Conservation (phyloP, 2,888 invertebrate species). For the Orchesella flavescens region DNA sequence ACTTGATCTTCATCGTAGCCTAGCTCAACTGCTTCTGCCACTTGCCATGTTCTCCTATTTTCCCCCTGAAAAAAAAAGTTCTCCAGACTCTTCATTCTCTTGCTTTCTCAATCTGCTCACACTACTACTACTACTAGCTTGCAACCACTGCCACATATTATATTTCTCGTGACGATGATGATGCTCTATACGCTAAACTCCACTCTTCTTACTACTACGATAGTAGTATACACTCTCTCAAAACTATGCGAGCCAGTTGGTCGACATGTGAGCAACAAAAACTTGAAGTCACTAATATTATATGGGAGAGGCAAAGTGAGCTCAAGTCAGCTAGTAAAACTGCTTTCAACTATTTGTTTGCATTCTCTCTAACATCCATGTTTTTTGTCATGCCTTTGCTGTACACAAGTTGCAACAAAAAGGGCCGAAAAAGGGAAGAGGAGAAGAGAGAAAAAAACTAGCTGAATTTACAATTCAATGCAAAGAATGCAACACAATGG, state of each 20-base stretch:
- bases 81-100: conserved; percentile 18
- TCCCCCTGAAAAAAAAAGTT: conserved; percentile 6
- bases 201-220: background rate
- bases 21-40: conserved; percentile 45
- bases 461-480: conserved; percentile 7
- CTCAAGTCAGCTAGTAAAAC: background rate
- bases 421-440: no score
- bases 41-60: conserved; percentile 31
- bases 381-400: background rate
- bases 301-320: no score
- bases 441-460: background rate
- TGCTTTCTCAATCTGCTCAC: conserved; percentile 30
- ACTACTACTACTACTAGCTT: no score
- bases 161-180: conserved; percentile 27
- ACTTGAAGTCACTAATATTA: no score
- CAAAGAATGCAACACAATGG: background rate
- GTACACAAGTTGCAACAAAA: conserved; percentile 3
- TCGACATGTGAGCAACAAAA: conserved; percentile 7
- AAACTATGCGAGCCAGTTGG: conserved; percentile 5
- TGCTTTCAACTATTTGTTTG: conserved; percentile 28
- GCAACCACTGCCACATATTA: conserved; percentile 29
- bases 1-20: conserved; percentile 27
- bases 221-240: background rate
- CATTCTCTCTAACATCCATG: background rate
- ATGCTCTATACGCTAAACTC: conserved; percentile 4